Conservation (phyloP, 1,140 invertebrate genomes). For the Cherax quadricarinatus region DNA sequence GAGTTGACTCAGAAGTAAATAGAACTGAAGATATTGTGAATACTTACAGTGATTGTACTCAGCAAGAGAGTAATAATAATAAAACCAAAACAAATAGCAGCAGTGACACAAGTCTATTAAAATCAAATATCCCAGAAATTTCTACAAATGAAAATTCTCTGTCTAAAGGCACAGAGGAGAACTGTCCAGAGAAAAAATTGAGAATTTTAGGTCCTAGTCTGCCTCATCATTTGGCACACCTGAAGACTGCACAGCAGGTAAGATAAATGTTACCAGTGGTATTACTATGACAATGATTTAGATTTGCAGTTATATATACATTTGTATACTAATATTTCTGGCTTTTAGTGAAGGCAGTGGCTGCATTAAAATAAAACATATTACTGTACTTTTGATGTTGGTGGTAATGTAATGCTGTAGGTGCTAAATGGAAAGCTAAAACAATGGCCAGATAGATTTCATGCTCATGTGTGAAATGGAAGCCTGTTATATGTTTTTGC, state of each 20-base stretch:
- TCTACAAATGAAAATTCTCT: neutral
- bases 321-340: too few relatives aligned
- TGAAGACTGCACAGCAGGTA: neutral
- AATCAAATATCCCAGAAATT: neutral
- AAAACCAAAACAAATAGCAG: neutral
- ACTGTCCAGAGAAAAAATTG: conserved; percentile 1
- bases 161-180: neutral
- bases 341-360: too few relatives aligned
- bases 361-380: too few relatives aligned
- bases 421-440: too few relatives aligned
- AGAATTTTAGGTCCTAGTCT: conserved; percentile 30
- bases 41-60: neutral
- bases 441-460: too few relatives aligned
- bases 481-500: too few relatives aligned
- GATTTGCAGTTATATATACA: too few relatives aligned
- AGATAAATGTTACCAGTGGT: neutral
- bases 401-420: neutral
- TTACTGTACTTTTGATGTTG: too few relatives aligned
- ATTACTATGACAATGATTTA: too few relatives aligned
- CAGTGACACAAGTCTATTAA: neutral
- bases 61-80: neutral
- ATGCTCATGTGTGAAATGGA: too few relatives aligned
- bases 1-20: neutral
- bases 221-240: conserved; percentile 36
- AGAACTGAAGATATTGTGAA: neutral